These are phyloP conservation scores for Silurus glanis DNA, from an alignment of 2,113 vertebrate species.

Conservation along the genomic window DNA sequence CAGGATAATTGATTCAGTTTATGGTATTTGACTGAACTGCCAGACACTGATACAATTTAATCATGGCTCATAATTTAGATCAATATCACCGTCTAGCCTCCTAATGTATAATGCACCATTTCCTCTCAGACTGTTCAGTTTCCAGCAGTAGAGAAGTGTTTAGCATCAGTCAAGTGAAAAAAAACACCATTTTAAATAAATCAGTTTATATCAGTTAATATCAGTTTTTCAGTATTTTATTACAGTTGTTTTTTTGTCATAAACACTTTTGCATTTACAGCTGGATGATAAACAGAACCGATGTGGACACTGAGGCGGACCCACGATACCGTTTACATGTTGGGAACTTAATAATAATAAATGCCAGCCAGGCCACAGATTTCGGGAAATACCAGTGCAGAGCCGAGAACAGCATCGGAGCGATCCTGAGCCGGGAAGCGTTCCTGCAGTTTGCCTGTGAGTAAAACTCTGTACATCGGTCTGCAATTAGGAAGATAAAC, in stretches of 20 bases:
- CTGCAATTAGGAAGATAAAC: not conserved
- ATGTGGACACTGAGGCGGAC: slow-evolving; percentile 79
- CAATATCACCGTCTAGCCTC: slow-evolving; percentile 20
- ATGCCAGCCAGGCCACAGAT: slow-evolving; percentile 82
- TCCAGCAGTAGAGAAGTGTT: not conserved
- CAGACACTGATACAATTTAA: slow-evolving; percentile 46
- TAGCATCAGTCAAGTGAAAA: not conserved
- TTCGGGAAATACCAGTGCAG: slow-evolving; percentile 89
- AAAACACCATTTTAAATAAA: not conserved
- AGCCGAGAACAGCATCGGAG: slow-evolving; percentile 82
- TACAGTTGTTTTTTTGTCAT: slow-evolving; percentile 4
- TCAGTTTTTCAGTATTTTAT: not conserved
- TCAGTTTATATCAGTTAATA: not conserved
- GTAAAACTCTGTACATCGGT: slow-evolving; percentile 63
- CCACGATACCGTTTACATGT: slow-evolving; percentile 85
- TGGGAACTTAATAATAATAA: slow-evolving; percentile 86
- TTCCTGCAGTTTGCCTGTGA: slow-evolving; percentile 94
- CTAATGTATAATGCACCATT: slow-evolving; percentile 24
- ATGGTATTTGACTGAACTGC: slow-evolving; percentile 21
- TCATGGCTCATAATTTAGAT: slow-evolving; percentile 38
- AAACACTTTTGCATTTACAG: slow-evolving; percentile 65
- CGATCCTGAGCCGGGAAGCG: slow-evolving; percentile 85
- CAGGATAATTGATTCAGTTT: slow-evolving; percentile 34
- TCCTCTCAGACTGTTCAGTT: slow-evolving; percentile 7
- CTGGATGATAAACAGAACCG: slow-evolving; percentile 89